Evolutionary conservation across 2,113 vertebrate genomes (phyloP).

Genomic region (Machaerirhynchus nigripectus): DNA sequence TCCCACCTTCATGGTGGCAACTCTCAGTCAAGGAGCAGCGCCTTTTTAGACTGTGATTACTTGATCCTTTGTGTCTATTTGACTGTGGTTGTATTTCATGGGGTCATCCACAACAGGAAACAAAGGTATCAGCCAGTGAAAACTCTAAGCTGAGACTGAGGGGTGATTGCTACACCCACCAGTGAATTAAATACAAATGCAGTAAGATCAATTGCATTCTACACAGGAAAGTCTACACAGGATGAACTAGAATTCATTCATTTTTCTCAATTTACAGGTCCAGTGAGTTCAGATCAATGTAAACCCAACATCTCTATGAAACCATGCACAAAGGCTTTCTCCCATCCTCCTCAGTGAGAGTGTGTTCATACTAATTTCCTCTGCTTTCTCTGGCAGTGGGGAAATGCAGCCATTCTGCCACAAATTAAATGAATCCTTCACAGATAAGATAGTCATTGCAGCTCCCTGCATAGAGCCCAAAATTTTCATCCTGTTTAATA

Average conservation of each 20-base stretch:
- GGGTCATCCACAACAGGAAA: neutral
- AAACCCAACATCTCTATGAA: neutral
- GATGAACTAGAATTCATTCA: neutral
- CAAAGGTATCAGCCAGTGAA: neutral
- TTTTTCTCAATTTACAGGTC: neutral
- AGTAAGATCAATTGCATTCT: neutral
- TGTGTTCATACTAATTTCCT: neutral
- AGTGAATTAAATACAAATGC: neutral
- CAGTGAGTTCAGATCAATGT: neutral
- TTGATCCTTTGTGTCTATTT: neutral
- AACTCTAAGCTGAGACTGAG: neutral
- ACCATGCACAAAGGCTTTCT: neutral
- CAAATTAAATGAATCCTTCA: conserved; percentile 23
- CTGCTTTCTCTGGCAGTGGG: neutral
- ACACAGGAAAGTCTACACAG: neutral
- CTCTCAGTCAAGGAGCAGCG: neutral
- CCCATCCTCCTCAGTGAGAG: neutral
- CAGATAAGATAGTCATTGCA: conserved; percentile 8
- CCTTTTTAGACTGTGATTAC: neutral
- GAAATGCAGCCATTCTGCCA: neutral
- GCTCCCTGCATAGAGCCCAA: neutral
- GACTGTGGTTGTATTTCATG: neutral
- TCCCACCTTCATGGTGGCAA: neutral
- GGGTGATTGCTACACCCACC: neutral
- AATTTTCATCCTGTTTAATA: conserved; percentile 38